These are phyloP conservation scores for Esox masquinongy DNA, from an alignment of 2,797 vertebrate species.

Conservation along the genomic window DNA sequence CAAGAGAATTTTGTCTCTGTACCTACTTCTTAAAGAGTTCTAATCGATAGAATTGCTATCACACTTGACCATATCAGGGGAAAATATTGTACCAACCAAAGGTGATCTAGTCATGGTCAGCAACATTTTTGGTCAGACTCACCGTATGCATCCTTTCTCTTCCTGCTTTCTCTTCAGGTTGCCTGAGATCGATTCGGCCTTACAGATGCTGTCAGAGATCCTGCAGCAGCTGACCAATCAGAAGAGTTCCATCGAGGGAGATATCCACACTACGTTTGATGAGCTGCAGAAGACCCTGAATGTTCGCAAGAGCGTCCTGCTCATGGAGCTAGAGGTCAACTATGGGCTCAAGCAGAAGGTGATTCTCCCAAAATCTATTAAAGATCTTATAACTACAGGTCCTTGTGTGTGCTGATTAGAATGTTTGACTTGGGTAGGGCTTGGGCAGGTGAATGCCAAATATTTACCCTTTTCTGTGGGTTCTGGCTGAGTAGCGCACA, in stretches of 20 bases:
- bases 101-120: neutral
- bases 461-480: no score
- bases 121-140: neutral
- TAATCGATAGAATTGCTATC: no score
- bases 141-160: neutral
- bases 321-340: conserved; percentile 99
- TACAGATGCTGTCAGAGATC: conserved; percentile 92
- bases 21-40: no score
- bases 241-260: conserved; percentile 91
- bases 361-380: conserved; percentile 43
- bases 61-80: no score
- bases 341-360: conserved; percentile 98
- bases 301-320: conserved; percentile 92
- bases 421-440: no score
- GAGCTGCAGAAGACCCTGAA: conserved; percentile 96
- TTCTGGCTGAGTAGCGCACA: no score
- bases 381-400: neutral
- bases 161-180: conserved; percentile 71
- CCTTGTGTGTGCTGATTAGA: neutral
- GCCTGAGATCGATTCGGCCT: conserved; percentile 91
- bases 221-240: conserved; percentile 92
- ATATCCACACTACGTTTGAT: conserved; percentile 92
- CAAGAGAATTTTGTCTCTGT: no score
- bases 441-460: no score
- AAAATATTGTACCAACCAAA: no score